phyloP scores from a whole-genome alignment of 2,888 invertebrate genomes.

The Nemoura dubitans region DNA sequence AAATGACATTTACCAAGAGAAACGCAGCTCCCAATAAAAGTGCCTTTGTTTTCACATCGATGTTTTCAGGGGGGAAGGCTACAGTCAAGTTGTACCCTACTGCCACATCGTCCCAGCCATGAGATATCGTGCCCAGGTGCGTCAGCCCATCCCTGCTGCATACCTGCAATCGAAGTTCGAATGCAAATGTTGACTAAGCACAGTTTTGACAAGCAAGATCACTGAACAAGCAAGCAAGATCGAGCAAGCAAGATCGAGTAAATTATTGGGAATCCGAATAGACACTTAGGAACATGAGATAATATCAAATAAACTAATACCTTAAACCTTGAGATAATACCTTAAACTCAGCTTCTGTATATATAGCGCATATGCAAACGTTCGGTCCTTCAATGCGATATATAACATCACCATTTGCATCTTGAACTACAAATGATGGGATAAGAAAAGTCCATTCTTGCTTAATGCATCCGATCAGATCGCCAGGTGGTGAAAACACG shows the following conservation, averaged over 20 bases:
- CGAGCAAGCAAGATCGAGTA: too few relatives aligned
- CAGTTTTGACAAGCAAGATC: too few relatives aligned
- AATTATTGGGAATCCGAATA: too few relatives aligned
- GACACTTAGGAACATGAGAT: too few relatives aligned
- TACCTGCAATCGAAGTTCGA: slow-evolving; percentile 28
- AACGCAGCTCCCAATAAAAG: slow-evolving; percentile 44
- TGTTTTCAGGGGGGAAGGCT: slow-evolving; percentile 34
- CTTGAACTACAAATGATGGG: slow-evolving; percentile 74
- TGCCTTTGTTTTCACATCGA: slow-evolving; percentile 23
- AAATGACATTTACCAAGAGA: slow-evolving; percentile 36
- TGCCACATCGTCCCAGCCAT: slow-evolving; percentile 42
- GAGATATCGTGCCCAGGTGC: slow-evolving; percentile 41
- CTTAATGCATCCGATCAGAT: slow-evolving; percentile 74
- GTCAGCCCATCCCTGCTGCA: slow-evolving; percentile 35
- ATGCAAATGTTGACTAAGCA: too few relatives aligned
- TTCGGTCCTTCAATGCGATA: slow-evolving; percentile 79
- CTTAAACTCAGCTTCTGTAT: slow-evolving; percentile 71
- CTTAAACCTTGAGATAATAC: too few relatives aligned
- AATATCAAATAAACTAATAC: too few relatives aligned
- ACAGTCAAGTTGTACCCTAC: slow-evolving; percentile 40
- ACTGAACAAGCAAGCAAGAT: too few relatives aligned
- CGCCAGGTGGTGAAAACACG: slow-evolving; percentile 76
- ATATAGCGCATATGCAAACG: slow-evolving; percentile 68
- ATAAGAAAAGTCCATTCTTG: slow-evolving; percentile 74
- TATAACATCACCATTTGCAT: slow-evolving; percentile 69